Conservation (phyloP, 2,797 vertebrate species). For the Carapus acus region DNA sequence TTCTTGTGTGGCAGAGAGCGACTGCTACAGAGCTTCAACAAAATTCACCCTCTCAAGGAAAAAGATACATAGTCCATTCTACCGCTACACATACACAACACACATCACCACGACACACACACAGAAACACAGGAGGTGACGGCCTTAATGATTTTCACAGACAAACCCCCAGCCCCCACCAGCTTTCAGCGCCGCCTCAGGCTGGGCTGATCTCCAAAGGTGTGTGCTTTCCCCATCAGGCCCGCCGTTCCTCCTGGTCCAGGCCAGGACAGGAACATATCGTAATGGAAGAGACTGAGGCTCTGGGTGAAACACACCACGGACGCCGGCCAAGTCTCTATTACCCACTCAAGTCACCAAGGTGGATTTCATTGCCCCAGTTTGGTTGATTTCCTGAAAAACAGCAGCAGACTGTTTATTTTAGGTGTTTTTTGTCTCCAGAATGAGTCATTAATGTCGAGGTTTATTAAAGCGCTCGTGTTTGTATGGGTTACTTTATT, state of each 20-base stretch:
- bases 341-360: conserved; percentile 17
- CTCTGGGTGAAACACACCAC: conserved; percentile 40
- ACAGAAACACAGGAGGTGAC: conserved; percentile 24
- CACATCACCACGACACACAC: too few relatives aligned
- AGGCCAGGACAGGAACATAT: conserved; percentile 47
- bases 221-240: conserved; percentile 60
- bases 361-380: neutral
- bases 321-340: conserved; percentile 12
- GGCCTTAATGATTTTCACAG: conserved; percentile 46
- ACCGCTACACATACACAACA: neutral
- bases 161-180: conserved; percentile 21
- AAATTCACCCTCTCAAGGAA: too few relatives aligned
- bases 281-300: conserved; percentile 48
- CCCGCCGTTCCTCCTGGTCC: conserved; percentile 26
- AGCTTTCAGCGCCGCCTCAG: conserved; percentile 28
- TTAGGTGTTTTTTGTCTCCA: neutral
- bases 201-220: conserved; percentile 51
- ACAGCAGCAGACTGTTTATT: neutral
- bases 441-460: neutral
- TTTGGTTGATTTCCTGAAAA: conserved; percentile 17
- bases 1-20: too few relatives aligned
- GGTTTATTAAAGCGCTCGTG: too few relatives aligned
- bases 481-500: too few relatives aligned
- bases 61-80: too few relatives aligned
- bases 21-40: too few relatives aligned